These are phyloP conservation scores for Ormyrus pomaceus DNA, from an alignment of 2,888 invertebrate species.

Conservation along the genomic window DNA sequence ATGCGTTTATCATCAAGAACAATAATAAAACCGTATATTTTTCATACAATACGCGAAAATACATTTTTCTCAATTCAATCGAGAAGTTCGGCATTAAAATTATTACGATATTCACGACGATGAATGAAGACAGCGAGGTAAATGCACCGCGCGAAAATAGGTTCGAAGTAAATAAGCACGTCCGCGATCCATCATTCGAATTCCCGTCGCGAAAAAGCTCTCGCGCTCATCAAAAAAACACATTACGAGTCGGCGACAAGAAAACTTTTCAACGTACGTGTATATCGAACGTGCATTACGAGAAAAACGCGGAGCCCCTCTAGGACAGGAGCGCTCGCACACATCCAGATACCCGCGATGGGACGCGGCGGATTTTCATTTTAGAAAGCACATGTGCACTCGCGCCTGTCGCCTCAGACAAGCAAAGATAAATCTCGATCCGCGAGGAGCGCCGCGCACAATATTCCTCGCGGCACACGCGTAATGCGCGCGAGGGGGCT, in stretches of 20 bases:
- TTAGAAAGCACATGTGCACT: constrained; percentile 32
- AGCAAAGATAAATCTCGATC: constrained; percentile 36
- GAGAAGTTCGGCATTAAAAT: too few relatives aligned
- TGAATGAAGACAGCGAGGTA: too few relatives aligned
- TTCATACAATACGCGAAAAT: too few relatives aligned
- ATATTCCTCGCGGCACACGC: neutral
- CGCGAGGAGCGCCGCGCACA: neutral
- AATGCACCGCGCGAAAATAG: neutral
- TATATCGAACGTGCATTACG: constrained; percentile 41
- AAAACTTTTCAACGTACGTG: constrained; percentile 12
- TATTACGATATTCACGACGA: too few relatives aligned
- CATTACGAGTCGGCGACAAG: too few relatives aligned
- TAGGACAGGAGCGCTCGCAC: neutral
- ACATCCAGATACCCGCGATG: neutral
- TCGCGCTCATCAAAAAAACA: neutral
- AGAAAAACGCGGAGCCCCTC: constrained; percentile 37
- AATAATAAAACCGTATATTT: too few relatives aligned
- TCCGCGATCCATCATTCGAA: neutral
- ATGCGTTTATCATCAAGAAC: too few relatives aligned
- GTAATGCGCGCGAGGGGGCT: neutral
- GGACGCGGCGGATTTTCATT: constrained; percentile 36
- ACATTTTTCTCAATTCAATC: too few relatives aligned
- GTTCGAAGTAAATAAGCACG: neutral
- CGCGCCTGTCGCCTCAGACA: neutral
- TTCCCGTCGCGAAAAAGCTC: neutral